phyloP scores from a whole-genome alignment of 2,113 vertebrate species.

The Caloenas nicobarica region DNA sequence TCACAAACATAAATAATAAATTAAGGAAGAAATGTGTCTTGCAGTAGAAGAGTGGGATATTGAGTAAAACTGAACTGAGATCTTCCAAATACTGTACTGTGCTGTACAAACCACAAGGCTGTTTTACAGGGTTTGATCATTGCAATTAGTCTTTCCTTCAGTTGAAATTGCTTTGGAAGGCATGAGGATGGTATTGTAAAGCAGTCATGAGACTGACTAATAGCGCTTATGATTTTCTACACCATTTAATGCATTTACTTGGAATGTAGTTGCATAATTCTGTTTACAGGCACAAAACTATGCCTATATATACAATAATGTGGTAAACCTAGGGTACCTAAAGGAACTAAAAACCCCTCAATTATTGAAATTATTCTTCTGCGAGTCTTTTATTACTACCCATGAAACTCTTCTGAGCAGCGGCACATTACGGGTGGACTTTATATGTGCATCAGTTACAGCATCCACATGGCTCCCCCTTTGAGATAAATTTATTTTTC shows the following conservation, averaged over 20 bases:
- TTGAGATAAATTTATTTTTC: conserved; percentile 18
- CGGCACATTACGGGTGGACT: neutral
- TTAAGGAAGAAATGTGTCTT: neutral
- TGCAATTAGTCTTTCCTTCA: neutral
- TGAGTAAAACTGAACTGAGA: neutral
- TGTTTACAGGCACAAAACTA: neutral
- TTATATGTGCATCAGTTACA: rapidly evolving
- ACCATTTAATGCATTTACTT: neutral
- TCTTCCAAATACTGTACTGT: neutral
- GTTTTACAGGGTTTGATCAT: neutral
- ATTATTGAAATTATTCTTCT: neutral
- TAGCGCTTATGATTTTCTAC: neutral
- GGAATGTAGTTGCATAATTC: neutral
- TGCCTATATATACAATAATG: neutral
- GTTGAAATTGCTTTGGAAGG: neutral
- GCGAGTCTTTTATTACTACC: neutral
- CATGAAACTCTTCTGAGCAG: neutral
- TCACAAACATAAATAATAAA: neutral
- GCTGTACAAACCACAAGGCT: neutral
- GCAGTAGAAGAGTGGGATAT: neutral
- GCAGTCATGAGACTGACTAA: too few species aligned
- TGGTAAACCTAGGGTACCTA: neutral
- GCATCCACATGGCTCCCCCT: neutral
- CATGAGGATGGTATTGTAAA: neutral
- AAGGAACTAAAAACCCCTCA: neutral